Conservation (phyloP, 2,888 invertebrate genomes). For the Hofmannophila pseudospretella region DNA sequence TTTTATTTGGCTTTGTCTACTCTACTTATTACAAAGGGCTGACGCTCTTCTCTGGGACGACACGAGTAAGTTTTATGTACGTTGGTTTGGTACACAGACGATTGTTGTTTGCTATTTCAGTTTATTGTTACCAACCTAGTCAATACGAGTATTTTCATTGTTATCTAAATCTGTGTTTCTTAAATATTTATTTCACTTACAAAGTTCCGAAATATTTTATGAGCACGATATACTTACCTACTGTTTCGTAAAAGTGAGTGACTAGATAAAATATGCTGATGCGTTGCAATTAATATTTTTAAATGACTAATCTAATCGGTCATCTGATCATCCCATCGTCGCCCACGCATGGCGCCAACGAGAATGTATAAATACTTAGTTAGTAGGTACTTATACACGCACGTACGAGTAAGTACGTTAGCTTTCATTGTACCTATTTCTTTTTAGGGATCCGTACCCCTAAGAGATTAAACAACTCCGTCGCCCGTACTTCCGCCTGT, state of each 20-base stretch:
- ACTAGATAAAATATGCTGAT: conserved; percentile 18
- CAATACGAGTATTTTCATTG: too few species aligned
- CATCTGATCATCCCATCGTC: conserved; percentile 56
- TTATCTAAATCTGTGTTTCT: too few species aligned
- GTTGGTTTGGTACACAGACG: neutral
- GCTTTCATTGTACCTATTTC: too few species aligned
- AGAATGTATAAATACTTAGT: conserved; percentile 23
- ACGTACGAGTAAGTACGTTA: too few species aligned
- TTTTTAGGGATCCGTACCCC: too few species aligned
- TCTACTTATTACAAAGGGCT: neutral
- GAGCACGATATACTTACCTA: too few species aligned
- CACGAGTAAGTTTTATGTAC: neutral
- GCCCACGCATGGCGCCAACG: conserved; percentile 60
- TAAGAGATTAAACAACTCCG: too few species aligned
- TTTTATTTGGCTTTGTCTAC: neutral
- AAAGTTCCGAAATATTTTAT: too few species aligned
- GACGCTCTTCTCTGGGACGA: neutral
- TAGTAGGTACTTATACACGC: neutral
- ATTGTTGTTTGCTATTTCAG: neutral
- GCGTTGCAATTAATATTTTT: conserved; percentile 64
- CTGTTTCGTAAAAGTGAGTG: too few species aligned
- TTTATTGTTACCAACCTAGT: neutral
- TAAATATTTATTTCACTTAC: too few species aligned
- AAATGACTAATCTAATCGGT: conserved; percentile 72
- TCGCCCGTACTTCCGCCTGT: too few species aligned